Conservation (phyloP, 2,888 invertebrate species). For the Habroteleia sp. region DNA sequence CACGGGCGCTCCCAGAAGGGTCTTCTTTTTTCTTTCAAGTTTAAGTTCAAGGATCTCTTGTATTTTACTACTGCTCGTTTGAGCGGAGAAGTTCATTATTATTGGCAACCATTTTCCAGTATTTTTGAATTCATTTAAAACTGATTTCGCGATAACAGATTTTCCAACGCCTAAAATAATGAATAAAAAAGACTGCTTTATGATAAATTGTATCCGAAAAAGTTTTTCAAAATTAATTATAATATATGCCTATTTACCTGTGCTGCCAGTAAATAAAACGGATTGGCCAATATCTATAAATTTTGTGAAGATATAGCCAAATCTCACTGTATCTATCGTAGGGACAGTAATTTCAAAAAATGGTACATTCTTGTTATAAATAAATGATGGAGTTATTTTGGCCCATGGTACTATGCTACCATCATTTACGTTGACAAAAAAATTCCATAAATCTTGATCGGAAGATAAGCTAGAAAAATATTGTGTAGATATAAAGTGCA, state of each 20-base stretch:
- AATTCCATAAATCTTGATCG: slow-evolving; percentile 88
- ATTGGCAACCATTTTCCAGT: slow-evolving; percentile 87
- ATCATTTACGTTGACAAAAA: slow-evolving; percentile 87
- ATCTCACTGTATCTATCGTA: slow-evolving; percentile 94
- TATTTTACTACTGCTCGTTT: slow-evolving; percentile 91
- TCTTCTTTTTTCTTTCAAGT: slow-evolving; percentile 90
- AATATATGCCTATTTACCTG: slow-evolving; percentile 82
- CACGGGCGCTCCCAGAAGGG: slow-evolving; percentile 89
- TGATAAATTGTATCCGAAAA: no score
- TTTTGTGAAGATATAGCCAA: slow-evolving; percentile 90
- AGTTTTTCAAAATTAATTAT: no score
- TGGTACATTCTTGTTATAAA: slow-evolving; percentile 86
- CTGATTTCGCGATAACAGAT: slow-evolving; percentile 90
- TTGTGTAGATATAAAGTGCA: no score
- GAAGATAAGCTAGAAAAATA: slow-evolving; percentile 85
- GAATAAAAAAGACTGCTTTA: no score
- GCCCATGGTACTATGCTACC: slow-evolving; percentile 89
- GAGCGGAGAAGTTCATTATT: slow-evolving; percentile 94
- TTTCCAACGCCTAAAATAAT: slow-evolving; percentile 90
- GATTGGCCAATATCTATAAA: slow-evolving; percentile 88
- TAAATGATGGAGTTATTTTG: slow-evolving; percentile 88
- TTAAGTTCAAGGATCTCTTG: slow-evolving; percentile 93
- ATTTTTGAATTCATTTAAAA: slow-evolving; percentile 85
- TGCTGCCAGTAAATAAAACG: slow-evolving; percentile 94
- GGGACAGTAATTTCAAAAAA: slow-evolving; percentile 96